A percentile compares a stretch with the other conserved stretches of the same genome.
phyloP scores from a whole-genome alignment of 2,888 invertebrate species.

The Poecilobothrus nobilitatus region DNA sequence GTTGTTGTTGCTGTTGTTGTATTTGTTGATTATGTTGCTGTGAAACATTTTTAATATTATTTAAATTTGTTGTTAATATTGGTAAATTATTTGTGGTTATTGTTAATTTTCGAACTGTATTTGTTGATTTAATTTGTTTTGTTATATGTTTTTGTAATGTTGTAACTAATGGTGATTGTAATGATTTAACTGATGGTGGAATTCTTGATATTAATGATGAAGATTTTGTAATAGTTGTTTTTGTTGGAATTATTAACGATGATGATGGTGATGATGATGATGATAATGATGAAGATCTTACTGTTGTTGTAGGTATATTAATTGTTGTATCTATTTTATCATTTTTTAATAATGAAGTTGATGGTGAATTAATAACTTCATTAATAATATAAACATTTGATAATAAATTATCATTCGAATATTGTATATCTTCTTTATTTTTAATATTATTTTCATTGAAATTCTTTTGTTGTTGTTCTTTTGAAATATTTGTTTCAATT shows the following conservation, averaged over 20 bases:
- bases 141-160: not conserved
- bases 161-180: not conserved
- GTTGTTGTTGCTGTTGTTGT: conserved; percentile 12
- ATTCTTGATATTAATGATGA: not conserved
- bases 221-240: not conserved
- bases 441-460: not conserved
- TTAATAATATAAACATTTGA: not conserved
- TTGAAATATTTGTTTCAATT: not conserved
- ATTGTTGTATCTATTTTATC: not conserved
- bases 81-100: not conserved
- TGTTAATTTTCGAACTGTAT: not conserved
- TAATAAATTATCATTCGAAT: not conserved
- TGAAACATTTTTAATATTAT: not conserved
- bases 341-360: too few species aligned
- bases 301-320: not conserved
- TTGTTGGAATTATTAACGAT: not conserved
- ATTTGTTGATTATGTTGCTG: not conserved
- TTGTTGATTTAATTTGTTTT: not conserved
- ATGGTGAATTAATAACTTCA: not conserved
- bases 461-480: too few species aligned
- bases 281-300: not conserved
- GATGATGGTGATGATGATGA: not conserved
- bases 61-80: not conserved
- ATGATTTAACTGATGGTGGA: not conserved
- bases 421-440: not conserved